phyloP scores from a whole-genome alignment of 2,888 invertebrate genomes.

The Drosophila fungiperda region DNA sequence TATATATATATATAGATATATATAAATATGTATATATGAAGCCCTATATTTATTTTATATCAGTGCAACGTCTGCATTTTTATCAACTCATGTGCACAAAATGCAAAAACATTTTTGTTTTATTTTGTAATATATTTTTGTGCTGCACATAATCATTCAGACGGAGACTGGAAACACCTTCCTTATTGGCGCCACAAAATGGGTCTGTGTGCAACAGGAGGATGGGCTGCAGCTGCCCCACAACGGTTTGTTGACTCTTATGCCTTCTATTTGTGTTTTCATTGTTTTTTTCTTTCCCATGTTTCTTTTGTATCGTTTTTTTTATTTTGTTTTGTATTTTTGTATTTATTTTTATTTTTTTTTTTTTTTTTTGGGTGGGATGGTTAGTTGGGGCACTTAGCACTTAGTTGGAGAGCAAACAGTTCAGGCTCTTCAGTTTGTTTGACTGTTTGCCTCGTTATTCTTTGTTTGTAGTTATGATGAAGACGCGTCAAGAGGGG shows the following conservation, averaged over 20 bases:
- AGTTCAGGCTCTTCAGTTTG: conserved; percentile 56
- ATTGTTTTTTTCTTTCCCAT: conserved; percentile 11
- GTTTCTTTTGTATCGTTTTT: conserved; percentile 6
- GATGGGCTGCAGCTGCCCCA: conserved; percentile 14
- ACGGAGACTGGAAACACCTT: neutral
- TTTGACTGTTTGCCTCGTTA: conserved; percentile 56
- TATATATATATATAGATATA: neutral
- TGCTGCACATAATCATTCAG: neutral
- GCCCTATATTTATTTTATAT: neutral
- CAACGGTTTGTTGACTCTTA: conserved; percentile 51
- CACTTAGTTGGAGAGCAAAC: conserved; percentile 60
- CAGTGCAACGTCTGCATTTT: conserved; percentile 5
- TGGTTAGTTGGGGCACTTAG: conserved; percentile 40
- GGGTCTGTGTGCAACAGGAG: conserved; percentile 1
- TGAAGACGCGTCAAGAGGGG: conserved; percentile 54
- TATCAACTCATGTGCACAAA: neutral
- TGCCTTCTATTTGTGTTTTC: conserved; percentile 28
- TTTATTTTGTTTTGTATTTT: conserved; percentile 4
- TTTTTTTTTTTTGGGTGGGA: neutral
- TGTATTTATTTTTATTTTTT: neutral
- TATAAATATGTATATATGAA: neutral
- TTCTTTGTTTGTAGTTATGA: conserved; percentile 71
- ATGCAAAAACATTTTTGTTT: neutral
- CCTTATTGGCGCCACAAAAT: conserved; percentile 3
- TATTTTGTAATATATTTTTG: neutral